Evolutionary conservation across 2,888 invertebrate species (phyloP), one percentile per base, ranked within the genome.

Genomic region (Mycogona germanica): DNA sequence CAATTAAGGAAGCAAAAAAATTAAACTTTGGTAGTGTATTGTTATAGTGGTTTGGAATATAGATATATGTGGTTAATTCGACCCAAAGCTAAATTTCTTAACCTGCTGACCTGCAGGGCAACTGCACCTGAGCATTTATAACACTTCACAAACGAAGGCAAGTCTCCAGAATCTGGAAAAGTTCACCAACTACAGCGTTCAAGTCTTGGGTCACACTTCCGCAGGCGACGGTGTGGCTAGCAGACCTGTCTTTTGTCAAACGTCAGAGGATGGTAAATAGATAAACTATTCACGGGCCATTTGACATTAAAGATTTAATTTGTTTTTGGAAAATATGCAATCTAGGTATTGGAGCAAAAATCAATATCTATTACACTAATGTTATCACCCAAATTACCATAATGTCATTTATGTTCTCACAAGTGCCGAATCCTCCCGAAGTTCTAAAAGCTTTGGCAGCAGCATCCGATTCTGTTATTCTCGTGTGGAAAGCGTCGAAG

Each of bases 141-240:
- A 51, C 41, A 41, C 41, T 3, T 26, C 51, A 2, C 7, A 17
- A n/a, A 40, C 38, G 19, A 26, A 41, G 29, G 40, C 21, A 5
- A 38, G n/a, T 21, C 49, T 49, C 14, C 19, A 23, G 17, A 28
- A 26, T 21, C 63, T 70, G 38, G 62, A 66, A 55, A 66, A 65
- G 53, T 69, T 61, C 61, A 68, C 70, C 12, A 71, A 71, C 62
- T 71, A 71, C 64, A 69, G 68, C 55, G 61, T 71, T 12, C 66
- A 68, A 60, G 68, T 71, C 3, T 58, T 67, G 55, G 70, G 69
- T 29, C 69, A 63, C 60, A 70, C 70, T 2, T 59, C 67, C 28
- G 68, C 65, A 55, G 71, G 71, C 14, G 67, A 69, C 52, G 70
- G 70, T 14, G 66, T 66, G 21, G 60, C 67, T 14, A 66, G 67